Percentiles rank a stretch among this genome's conserved stretches.
Conservation (phyloP, 2,888 invertebrate genomes). For the Melikaiella ostensackeni region DNA sequence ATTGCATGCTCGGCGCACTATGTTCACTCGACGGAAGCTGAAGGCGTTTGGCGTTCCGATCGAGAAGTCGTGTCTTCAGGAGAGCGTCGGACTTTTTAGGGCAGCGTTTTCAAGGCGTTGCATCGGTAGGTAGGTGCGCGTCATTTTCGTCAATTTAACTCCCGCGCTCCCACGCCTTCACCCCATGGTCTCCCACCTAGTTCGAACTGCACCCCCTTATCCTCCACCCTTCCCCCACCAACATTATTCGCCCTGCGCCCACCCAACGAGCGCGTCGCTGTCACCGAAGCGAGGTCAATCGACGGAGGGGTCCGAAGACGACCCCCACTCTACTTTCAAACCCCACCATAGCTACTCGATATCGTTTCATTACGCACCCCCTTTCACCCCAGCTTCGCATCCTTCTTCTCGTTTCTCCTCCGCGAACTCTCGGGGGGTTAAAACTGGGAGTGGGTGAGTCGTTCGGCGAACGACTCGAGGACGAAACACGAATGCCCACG, state of each 20-base stretch:
- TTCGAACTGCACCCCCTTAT: constrained; percentile 21
- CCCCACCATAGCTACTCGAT: constrained; percentile 70
- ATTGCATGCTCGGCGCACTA: constrained; percentile 27
- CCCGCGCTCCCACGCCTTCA: constrained; percentile 49
- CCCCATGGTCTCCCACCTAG: constrained; percentile 17
- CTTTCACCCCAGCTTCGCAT: constrained; percentile 48
- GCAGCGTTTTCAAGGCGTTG: constrained; percentile 53
- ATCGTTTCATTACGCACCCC: constrained; percentile 76
- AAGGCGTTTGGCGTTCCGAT: constrained; percentile 4
- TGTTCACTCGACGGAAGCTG: constrained; percentile 24
- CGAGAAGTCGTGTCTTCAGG: constrained; percentile 26
- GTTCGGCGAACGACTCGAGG: constrained; percentile 60
- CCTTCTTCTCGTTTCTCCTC: constrained; percentile 37
- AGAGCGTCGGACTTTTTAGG: constrained; percentile 52
- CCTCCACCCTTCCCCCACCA: constrained; percentile 52
- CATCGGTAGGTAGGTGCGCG: constrained; percentile 56
- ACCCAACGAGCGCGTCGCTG: constrained; percentile 53
- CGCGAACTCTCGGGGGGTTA: not conserved
- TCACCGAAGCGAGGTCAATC: constrained; percentile 76
- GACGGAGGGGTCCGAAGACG: constrained; percentile 70
- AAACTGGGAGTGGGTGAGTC: constrained; percentile 5
- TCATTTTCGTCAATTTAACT: constrained; percentile 75
- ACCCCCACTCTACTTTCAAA: constrained; percentile 51
- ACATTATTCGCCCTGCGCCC: constrained; percentile 43
- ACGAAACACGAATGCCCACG: constrained; percentile 74